Base-by-base conservation (phyloP, 37 sponge, comb jelly and placozoan species). In the Trichoplax adhaerens region DNA sequence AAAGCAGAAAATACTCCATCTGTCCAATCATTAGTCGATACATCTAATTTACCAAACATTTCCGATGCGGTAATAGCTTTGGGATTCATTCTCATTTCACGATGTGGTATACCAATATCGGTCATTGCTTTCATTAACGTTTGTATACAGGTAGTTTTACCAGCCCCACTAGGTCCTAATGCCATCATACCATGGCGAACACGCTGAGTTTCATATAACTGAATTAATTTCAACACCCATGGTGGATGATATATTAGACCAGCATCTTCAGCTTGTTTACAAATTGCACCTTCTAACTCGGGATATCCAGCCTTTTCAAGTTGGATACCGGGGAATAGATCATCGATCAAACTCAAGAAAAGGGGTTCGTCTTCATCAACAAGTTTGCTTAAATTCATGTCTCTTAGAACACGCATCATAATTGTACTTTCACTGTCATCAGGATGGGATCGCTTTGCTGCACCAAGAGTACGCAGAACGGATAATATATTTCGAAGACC, bases 111-210 rank as follows among this genome's bases (percentile, higher is more conserved):
- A 0, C 89, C 92, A 75, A 84, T 84, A 56, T 81, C 87, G 7
- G 84, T 83, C 89, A 96, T 89, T 61, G 98, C 89, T 69, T 81
- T 85, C 98, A 96, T 91, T 5, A 95, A 76, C 2, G 68, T 72
- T 75, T 89, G 74, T 6, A 95, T 95, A 56, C 91, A 91, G 57
- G 75, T 51, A 0, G 97, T 91, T 71, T 87, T 93, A 59, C 97
- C 97, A 4, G 97, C 88, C 6, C 97, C 97, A 77, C 86, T 90
- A 48, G 97, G 97, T 0, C 97, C 97, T 65, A 95, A 80, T 58
- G 87, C 91, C 97, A 95, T 95, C 91, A 95, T 91, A 0, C 97
- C 97, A 62, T 95, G 97, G 4, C 97, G 82, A 3, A 95, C 97
- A 1, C 88, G 78, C 75, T 95, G 97, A 4, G 97, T 95, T 66